These are phyloP conservation scores for Muntiacus reevesi DNA, from an alignment of 2,113 vertebrate genomes.

Conservation along the genomic window DNA sequence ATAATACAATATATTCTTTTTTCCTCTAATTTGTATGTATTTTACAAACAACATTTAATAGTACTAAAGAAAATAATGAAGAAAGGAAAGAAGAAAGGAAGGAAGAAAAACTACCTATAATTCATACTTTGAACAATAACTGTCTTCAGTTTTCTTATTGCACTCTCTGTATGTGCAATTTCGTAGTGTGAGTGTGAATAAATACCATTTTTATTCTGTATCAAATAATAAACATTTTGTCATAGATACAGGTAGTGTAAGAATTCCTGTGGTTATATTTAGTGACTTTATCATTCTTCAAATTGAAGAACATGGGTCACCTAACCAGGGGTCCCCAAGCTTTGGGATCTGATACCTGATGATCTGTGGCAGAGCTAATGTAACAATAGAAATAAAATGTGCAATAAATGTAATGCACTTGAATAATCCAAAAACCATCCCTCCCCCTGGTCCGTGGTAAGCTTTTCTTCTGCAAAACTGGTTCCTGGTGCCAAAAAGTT, in stretches of 20 bases:
- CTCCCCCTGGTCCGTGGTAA: neutral
- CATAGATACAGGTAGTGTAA: neutral
- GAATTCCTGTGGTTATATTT: neutral
- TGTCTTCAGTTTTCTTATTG: neutral
- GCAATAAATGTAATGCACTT: neutral
- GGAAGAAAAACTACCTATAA: neutral
- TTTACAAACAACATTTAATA: neutral
- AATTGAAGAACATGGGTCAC: neutral
- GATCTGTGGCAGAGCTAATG: neutral
- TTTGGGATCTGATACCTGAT: neutral
- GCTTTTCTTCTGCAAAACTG: neutral
- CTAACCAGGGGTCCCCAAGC: neutral
- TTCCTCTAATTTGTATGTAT: neutral
- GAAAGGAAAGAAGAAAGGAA: neutral
- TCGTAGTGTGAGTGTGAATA: neutral
- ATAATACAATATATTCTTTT: neutral
- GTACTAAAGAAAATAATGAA: neutral
- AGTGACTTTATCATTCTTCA: neutral
- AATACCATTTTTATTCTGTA: neutral
- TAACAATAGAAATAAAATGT: neutral
- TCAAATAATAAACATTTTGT: neutral
- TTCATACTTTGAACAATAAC: neutral
- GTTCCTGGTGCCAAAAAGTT: neutral
- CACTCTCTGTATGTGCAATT: neutral
- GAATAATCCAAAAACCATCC: neutral